phyloP scores from a whole-genome alignment of 2,113 vertebrate genomes.

The Progne subis region DNA sequence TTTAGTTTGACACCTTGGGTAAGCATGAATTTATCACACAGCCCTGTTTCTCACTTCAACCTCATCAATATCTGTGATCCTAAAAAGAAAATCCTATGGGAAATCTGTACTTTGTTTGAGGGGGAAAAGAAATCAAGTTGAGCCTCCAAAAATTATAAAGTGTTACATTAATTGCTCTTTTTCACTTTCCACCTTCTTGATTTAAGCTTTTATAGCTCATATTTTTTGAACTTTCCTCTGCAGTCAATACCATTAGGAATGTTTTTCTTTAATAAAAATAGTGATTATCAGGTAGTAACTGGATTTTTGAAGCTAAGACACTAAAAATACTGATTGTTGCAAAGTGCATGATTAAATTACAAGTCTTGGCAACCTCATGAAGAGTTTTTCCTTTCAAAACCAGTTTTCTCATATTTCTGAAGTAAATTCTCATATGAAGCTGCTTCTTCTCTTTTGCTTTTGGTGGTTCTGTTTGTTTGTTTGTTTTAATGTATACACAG shows the following conservation, averaged over 20 bases:
- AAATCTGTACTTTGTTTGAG: background rate
- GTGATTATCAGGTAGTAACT: background rate
- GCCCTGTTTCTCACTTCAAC: background rate
- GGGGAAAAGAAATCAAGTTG: background rate
- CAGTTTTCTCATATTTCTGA: background rate
- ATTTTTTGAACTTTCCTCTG: conserved; percentile 13
- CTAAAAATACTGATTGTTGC: background rate
- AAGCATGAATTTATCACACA: background rate
- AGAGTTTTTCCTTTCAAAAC: background rate
- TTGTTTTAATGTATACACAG: background rate
- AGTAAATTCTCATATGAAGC: background rate
- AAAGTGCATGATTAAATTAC: background rate
- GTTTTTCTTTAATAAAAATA: background rate
- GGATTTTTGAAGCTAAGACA: background rate
- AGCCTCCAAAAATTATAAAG: conserved; percentile 22
- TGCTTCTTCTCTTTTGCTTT: background rate
- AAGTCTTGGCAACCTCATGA: background rate
- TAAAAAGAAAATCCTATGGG: background rate
- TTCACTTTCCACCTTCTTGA: conserved; percentile 25
- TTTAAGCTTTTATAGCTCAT: conserved; percentile 1
- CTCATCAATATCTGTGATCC: background rate
- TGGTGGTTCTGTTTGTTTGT: background rate
- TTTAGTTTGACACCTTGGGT: background rate
- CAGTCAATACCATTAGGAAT: background rate
- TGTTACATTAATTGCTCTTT: conserved; percentile 27